Conservation (phyloP, 1,140 invertebrate genomes). For the Drosophila tani region DNA sequence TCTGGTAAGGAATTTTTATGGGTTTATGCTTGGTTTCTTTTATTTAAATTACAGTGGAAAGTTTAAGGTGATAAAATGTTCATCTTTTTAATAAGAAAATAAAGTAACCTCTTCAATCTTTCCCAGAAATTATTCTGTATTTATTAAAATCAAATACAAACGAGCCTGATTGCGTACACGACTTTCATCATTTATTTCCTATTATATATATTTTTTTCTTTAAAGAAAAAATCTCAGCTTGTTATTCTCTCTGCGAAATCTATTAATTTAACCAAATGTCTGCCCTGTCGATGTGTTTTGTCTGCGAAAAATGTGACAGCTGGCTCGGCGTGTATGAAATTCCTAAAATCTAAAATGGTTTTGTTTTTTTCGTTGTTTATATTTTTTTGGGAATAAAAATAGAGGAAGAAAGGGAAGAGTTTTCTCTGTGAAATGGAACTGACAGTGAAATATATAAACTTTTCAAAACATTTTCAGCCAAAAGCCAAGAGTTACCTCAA, state of each 20-base stretch:
- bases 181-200: neutral
- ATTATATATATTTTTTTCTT: neutral
- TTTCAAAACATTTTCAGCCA: neutral
- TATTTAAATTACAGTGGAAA: neutral
- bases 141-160: neutral
- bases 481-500: neutral
- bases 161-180: neutral
- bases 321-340: neutral
- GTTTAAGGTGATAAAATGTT: too few relatives aligned
- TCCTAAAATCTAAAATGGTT: slow-evolving; percentile 5
- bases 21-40: too few relatives aligned
- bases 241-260: neutral
- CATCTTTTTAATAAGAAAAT: neutral
- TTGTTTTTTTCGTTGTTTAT: neutral
- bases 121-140: too few relatives aligned
- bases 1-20: too few relatives aligned
- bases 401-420: too few relatives aligned
- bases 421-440: neutral
- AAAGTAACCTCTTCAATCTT: neutral
- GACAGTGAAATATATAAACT: neutral
- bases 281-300: slow-evolving; percentile 33
- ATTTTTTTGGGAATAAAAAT: neutral
- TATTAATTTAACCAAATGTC: slow-evolving; percentile 5
- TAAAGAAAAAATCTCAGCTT: neutral
- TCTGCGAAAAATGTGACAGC: slow-evolving; percentile 26